A percentile compares a stretch with the other conserved stretches of the same genome.
phyloP scores from a whole-genome alignment of 2,797 vertebrate species.

The Oryzias sinensis region DNA sequence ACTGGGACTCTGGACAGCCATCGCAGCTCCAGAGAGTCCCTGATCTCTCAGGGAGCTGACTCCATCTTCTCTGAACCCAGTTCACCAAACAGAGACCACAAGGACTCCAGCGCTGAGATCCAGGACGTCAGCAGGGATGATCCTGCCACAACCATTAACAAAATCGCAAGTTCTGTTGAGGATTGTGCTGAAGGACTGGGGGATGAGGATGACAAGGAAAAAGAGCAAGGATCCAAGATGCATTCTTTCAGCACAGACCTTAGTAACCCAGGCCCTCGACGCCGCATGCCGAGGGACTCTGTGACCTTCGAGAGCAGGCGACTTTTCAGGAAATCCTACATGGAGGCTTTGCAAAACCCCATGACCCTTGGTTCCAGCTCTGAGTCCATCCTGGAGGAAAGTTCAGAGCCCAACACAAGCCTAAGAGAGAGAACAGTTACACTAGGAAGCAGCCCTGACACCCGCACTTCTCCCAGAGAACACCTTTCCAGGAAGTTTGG shows the following conservation, averaged over 20 bases:
- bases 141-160: slow-evolving; percentile 30
- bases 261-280: slow-evolving; percentile 69
- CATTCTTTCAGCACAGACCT: slow-evolving; percentile 75
- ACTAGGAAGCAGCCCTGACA: slow-evolving; percentile 60
- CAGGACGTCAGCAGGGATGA: slow-evolving; percentile 13
- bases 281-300: slow-evolving; percentile 74
- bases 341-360: slow-evolving; percentile 87
- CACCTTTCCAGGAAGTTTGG: slow-evolving; percentile 58
- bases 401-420: slow-evolving; percentile 53
- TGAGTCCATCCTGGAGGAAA: slow-evolving; percentile 82
- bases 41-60: slow-evolving; percentile 76
- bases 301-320: slow-evolving; percentile 76
- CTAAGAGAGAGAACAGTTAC: slow-evolving; percentile 49
- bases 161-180: slow-evolving; percentile 29
- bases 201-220: slow-evolving; percentile 36
- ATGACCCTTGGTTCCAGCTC: slow-evolving; percentile 87
- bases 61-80: slow-evolving; percentile 75
- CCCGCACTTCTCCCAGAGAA: slow-evolving; percentile 53
- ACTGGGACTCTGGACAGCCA: slow-evolving; percentile 80
- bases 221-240: slow-evolving; percentile 51
- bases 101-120: slow-evolving; percentile 36
- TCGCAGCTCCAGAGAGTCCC: slow-evolving; percentile 77
- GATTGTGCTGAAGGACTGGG: slow-evolving; percentile 17
- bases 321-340: slow-evolving; percentile 86
- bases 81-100: slow-evolving; percentile 35